Evolutionary conservation across 2,113 vertebrate species (phyloP).

Genomic region (Pterocles burchelli): DNA sequence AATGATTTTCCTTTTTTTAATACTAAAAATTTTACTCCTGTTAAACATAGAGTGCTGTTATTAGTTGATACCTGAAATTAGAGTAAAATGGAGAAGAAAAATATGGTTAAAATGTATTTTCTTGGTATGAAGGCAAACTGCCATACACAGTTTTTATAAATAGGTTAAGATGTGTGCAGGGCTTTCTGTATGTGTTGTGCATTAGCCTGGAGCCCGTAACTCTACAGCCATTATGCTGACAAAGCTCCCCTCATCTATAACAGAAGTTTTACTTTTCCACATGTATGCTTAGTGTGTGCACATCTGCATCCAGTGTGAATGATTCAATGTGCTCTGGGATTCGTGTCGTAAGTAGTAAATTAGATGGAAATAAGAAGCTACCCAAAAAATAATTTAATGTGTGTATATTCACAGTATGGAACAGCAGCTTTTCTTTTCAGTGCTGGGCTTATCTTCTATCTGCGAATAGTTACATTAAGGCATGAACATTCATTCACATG

Average conservation of each 20-base stretch:
- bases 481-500: conserved; percentile 11
- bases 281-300: background rate
- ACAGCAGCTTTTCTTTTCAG: conserved; percentile 25
- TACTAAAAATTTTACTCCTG: background rate
- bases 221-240: background rate
- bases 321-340: background rate
- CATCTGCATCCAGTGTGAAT: background rate
- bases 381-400: background rate
- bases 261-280: conserved; percentile 31
- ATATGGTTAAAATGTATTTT: background rate
- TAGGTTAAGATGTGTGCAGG: background rate
- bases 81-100: background rate
- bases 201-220: background rate
- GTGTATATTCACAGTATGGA: background rate
- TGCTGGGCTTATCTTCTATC: conserved; percentile 38
- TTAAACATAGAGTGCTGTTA: background rate
- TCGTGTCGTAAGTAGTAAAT: background rate
- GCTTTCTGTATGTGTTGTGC: background rate
- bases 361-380: background rate
- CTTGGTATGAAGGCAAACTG: background rate
- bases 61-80: background rate
- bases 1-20: background rate
- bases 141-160: background rate
- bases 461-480: conserved; percentile 1
- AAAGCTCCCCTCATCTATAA: background rate